These are phyloP conservation scores for Masticophis lateralis DNA, from an alignment of 2,797 vertebrate species.

Conservation along the genomic window DNA sequence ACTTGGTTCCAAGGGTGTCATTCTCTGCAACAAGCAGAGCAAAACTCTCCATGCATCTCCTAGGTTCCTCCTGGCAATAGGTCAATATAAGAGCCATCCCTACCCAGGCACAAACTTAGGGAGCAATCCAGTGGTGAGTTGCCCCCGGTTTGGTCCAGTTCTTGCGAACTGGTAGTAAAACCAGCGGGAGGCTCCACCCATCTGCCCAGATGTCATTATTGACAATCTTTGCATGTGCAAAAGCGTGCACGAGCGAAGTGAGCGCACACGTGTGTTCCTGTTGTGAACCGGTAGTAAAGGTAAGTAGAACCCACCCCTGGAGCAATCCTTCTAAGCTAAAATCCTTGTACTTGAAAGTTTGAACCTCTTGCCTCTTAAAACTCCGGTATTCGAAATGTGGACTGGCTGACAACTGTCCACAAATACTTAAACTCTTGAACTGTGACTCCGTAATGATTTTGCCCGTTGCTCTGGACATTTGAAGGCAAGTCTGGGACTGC, in stretches of 20 bases:
- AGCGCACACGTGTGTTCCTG: too few relatives aligned
- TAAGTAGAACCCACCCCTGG: neutral
- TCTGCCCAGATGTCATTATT: too few relatives aligned
- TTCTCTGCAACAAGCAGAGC: neutral
- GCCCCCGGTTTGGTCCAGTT: too few relatives aligned
- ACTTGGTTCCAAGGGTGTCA: neutral
- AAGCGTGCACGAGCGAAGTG: too few relatives aligned
- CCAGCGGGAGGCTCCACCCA: too few relatives aligned
- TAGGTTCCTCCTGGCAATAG: neutral
- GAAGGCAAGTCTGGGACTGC: neutral
- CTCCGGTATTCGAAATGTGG: neutral
- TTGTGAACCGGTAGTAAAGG: too few relatives aligned
- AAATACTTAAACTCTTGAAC: neutral
- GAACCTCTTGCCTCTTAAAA: neutral
- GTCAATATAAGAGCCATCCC: neutral
- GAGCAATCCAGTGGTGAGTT: neutral
- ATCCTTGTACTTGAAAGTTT: neutral
- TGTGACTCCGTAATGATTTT: neutral
- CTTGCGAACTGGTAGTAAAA: too few relatives aligned
- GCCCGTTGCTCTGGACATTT: neutral
- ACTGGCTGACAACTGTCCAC: neutral
- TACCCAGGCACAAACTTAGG: neutral
- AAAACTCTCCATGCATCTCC: neutral
- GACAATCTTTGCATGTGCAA: too few relatives aligned
- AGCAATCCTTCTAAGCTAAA: neutral